Percentiles rank a stretch among this genome's conserved stretches.
These are phyloP conservation scores for Ectropis grisescens DNA, from an alignment of 1,140 invertebrate genomes.

Conservation along the genomic window DNA sequence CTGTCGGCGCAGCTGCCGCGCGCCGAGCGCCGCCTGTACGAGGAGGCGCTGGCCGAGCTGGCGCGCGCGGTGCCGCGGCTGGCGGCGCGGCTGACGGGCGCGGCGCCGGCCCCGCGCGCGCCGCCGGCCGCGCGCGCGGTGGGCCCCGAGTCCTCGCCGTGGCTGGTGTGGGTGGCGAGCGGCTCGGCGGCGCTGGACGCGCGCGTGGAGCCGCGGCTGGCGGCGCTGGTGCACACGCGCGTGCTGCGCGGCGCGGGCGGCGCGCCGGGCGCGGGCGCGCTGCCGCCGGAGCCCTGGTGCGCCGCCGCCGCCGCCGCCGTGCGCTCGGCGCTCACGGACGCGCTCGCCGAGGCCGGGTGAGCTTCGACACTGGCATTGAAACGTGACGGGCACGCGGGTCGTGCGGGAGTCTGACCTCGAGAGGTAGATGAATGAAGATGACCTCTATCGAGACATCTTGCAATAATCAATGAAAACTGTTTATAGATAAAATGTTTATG, in stretches of 20 bases:
- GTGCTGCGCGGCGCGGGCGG: slow-evolving; percentile 18
- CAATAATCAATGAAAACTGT: no score
- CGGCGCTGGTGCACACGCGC: slow-evolving; percentile 22
- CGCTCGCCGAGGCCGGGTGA: slow-evolving; percentile 18
- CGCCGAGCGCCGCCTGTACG: slow-evolving; percentile 13
- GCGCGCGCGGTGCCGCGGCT: slow-evolving; percentile 22
- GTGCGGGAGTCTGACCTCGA: no score
- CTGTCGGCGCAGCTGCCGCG: slow-evolving; percentile 16
- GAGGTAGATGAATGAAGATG: no score
- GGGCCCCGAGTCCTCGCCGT: slow-evolving; percentile 13
- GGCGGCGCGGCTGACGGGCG: slow-evolving; percentile 18
- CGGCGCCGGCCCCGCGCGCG: slow-evolving; percentile 8
- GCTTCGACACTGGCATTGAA: no score
- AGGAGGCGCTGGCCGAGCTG: slow-evolving; percentile 16
- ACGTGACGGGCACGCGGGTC: no score
- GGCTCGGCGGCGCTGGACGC: slow-evolving; percentile 12
- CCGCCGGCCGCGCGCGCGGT: slow-evolving; percentile 9
- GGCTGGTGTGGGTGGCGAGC: slow-evolving; percentile 24
- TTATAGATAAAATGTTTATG: no score
- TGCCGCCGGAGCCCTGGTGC: slow-evolving; percentile 10
- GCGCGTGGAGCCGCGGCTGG: slow-evolving; percentile 30
- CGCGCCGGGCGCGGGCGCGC: slow-evolving; percentile 10
- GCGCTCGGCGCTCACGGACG: slow-evolving; percentile 14
- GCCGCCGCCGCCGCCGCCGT: slow-evolving; percentile 8
- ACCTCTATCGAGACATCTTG: no score